phyloP scores from a whole-genome alignment of 2,888 invertebrate genomes.

The Caradrina clavipalpis region DNA sequence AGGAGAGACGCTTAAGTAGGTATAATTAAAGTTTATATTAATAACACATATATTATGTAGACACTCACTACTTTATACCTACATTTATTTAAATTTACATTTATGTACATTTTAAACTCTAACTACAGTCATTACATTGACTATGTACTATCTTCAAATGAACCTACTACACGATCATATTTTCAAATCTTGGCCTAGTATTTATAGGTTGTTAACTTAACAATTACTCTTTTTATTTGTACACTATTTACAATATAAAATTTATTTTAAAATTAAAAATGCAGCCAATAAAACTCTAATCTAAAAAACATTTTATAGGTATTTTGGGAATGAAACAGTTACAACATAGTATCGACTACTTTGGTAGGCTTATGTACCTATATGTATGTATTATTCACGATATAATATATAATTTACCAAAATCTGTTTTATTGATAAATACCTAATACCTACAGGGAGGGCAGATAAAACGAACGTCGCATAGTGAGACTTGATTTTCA shows the following conservation, averaged over 20 bases:
- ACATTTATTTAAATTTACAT: slow-evolving; percentile 42
- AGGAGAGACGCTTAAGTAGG: too few species aligned
- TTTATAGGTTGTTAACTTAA: slow-evolving; percentile 28
- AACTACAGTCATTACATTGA: slow-evolving; percentile 36
- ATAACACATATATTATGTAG: slow-evolving; percentile 36
- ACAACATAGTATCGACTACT: neutral
- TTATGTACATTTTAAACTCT: slow-evolving; percentile 45
- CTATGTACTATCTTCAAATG: slow-evolving; percentile 27
- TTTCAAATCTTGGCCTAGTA: slow-evolving; percentile 28
- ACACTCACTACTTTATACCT: slow-evolving; percentile 45
- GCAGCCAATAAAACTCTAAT: slow-evolving; percentile 27
- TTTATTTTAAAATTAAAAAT: slow-evolving; percentile 48
- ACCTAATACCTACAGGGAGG: neutral
- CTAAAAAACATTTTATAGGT: neutral
- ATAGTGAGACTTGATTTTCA: neutral
- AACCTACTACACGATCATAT: slow-evolving; percentile 45
- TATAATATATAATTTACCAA: neutral
- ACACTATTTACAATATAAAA: slow-evolving; percentile 62
- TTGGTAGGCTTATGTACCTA: too few species aligned
- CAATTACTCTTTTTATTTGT: slow-evolving; percentile 43
- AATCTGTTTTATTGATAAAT: neutral
- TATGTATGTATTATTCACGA: neutral
- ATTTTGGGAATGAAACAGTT: slow-evolving; percentile 4
- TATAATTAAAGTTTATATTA: slow-evolving; percentile 7
- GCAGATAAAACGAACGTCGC: neutral